Evolutionary conservation across 2,113 vertebrate species (phyloP), one percentile per base, ranked within the genome.

Genomic region (Notothenia coriiceps): DNA sequence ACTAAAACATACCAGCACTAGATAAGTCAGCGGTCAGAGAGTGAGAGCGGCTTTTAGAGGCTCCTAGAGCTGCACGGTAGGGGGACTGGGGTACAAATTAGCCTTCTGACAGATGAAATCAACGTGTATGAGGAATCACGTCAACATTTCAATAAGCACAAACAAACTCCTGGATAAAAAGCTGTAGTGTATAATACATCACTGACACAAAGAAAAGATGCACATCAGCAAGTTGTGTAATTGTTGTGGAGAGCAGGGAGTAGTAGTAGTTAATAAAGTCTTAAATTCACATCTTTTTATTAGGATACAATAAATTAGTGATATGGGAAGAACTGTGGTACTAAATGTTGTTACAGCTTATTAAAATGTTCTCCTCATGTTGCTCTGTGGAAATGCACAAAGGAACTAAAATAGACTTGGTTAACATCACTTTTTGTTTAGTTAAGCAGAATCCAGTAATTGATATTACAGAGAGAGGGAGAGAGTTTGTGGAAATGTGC

Each of bases 1-100:
- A 78, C 78, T 70, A 92, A 92, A 91, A 90, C 88, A 94, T 86
- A 92, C 86, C 85, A 82, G 77, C 89, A 79, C 64, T 60, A 83
- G 86, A 89, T 87, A 90, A 83, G 84, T 79, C 83, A 60, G 73
- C 25, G 79, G 84, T 69, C 85, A 71, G 74, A 67, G 55, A 79
- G 55, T 14, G 67, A 67, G 67, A 52, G 67, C 51, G 52, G 66
- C 85, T 85, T 85, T 55, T 54, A 78, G 83, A 76, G 56, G 59
- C 84, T 61, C 50, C 61, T 49, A 63, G 49, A 71, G 33, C 72
- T 70, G 70, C 52, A 74, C 80, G 15, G 46, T 63, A 70, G 74
- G 79, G 55, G 70, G 52, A 14, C 67, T 69, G 55, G 40, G 47
- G 66, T 71, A 68, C 65, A 77, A 76, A 88, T 85, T 18, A 69